A percentile compares a stretch with the other conserved stretches of the same genome.
phyloP scores from a whole-genome alignment of 1,140 invertebrate genomes.

The Ridgeia piscesae region DNA sequence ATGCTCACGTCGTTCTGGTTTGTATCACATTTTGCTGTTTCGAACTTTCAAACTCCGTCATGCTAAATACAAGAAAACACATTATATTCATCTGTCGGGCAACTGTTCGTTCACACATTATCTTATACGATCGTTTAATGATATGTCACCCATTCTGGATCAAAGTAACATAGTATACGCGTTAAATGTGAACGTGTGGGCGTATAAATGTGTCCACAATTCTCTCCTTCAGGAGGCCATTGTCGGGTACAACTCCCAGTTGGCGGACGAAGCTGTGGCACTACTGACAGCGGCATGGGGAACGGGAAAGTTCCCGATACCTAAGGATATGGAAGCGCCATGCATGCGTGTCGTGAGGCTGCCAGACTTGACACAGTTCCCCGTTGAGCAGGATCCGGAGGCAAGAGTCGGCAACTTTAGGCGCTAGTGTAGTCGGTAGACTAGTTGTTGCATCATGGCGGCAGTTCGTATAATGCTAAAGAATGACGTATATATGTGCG shows the following conservation, averaged over 20 bases:
- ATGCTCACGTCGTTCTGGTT: too few species aligned
- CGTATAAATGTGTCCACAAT: not conserved
- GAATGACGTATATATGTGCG: too few species aligned
- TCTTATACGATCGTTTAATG: too few species aligned
- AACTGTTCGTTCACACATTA: too few species aligned
- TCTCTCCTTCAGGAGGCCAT: constrained; percentile 16
- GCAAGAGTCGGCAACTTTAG: not conserved
- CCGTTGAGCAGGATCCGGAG: not conserved
- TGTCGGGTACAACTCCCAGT: not conserved
- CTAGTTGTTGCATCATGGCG: too few species aligned
- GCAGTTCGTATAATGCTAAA: not conserved
- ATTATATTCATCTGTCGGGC: too few species aligned
- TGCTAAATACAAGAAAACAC: too few species aligned
- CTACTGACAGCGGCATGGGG: not conserved
- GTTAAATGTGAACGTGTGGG: not conserved
- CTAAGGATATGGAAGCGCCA: constrained; percentile 15
- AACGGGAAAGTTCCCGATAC: not conserved
- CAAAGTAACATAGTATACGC: not conserved
- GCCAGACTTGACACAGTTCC: constrained; percentile 57
- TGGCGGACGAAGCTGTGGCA: not conserved
- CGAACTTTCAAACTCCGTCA: too few species aligned
- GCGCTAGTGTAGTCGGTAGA: not conserved
- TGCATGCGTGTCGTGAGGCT: constrained; percentile 36
- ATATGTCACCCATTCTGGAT: too few species aligned
- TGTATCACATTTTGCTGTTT: too few species aligned